phyloP scores from a whole-genome alignment of 2,113 vertebrate genomes.

The Myotis davidii region DNA sequence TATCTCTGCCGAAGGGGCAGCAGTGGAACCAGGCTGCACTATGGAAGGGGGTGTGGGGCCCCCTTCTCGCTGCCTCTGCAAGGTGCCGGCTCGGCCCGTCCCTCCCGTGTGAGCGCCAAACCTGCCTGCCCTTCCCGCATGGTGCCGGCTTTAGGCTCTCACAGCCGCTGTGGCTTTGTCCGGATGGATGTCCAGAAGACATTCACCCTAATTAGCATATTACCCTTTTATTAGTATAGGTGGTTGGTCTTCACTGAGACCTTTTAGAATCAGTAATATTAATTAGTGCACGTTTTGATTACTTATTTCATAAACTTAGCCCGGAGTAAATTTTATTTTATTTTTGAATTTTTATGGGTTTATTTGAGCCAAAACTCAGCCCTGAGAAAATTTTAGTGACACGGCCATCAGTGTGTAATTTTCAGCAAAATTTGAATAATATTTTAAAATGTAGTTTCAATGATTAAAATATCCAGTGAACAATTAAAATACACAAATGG shows the following conservation, averaged over 20 bases:
- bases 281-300: neutral
- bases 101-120: no score
- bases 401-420: neutral
- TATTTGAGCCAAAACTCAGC: neutral
- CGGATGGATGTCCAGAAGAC: no score
- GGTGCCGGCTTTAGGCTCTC: no score
- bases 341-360: neutral
- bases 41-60: no score
- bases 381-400: neutral
- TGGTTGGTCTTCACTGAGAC: neutral
- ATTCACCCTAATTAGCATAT: no score
- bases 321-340: neutral
- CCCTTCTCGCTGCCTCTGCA: no score
- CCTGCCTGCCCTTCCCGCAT: no score
- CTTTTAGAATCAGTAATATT: neutral
- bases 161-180: no score
- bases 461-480: slow-evolving; percentile 36
- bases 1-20: no score
- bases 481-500: neutral
- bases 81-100: no score
- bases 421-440: slow-evolving; percentile 24
- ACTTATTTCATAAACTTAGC: slow-evolving; percentile 32
- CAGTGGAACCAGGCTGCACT: no score
- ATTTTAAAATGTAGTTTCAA: neutral
- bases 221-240: no score